Conservation (phyloP, 2,113 vertebrate genomes). For the Chionomys nivalis region DNA sequence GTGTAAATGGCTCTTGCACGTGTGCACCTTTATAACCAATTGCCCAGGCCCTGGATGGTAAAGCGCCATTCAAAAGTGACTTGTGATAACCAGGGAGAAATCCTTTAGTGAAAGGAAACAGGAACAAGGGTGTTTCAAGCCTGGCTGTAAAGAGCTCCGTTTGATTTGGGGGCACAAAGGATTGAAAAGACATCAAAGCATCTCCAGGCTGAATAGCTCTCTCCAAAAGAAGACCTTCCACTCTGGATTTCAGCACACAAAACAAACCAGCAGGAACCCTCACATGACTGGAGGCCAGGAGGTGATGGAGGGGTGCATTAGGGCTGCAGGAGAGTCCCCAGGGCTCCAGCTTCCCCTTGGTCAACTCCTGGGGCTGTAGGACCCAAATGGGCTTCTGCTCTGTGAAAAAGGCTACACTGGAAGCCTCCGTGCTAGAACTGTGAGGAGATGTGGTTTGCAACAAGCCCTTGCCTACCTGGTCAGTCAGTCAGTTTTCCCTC, state of each 20-base stretch:
- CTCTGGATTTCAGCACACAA: not conserved
- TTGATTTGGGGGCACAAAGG: conserved; percentile 69
- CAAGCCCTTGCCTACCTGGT: rapidly evolving
- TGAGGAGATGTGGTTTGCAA: too few species aligned
- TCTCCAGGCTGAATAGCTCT: not conserved
- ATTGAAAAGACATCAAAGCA: conserved; percentile 56
- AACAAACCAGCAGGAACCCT: not conserved
- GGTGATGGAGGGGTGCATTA: not conserved
- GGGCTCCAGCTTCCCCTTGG: rapidly evolving
- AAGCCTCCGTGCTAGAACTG: not conserved
- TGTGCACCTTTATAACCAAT: conserved; percentile 6
- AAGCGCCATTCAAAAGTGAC: conserved; percentile 63
- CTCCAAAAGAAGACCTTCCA: conserved; percentile 3
- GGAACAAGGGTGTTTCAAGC: conserved; percentile 24
- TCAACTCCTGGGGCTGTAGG: rapidly evolving
- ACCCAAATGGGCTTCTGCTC: not conserved
- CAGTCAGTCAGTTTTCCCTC: too few species aligned
- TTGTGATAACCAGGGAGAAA: conserved; percentile 51
- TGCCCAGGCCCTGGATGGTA: not conserved
- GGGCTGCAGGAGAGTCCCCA: not conserved
- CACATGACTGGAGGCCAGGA: rapidly evolving
- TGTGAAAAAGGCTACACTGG: rapidly evolving
- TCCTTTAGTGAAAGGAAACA: conserved; percentile 38
- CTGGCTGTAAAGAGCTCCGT: conserved; percentile 59
- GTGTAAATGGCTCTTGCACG: not conserved